These are phyloP conservation scores for Ginglymostoma cirratum DNA, from an alignment of 2,113 vertebrate genomes.

Conservation along the genomic window DNA sequence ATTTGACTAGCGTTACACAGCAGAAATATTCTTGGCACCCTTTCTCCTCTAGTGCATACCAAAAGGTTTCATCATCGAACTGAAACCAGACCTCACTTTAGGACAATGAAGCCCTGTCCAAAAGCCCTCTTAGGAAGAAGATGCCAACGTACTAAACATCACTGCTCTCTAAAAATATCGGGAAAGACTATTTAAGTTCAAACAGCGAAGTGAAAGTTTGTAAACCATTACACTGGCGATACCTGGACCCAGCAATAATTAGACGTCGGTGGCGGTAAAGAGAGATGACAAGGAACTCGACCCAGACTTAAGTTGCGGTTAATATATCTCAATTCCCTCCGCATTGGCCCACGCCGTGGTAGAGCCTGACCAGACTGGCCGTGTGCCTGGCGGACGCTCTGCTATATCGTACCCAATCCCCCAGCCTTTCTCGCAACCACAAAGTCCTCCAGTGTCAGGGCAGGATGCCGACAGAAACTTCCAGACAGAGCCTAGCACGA, in stretches of 20 bases:
- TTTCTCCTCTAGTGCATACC: not conserved
- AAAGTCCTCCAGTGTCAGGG: too few relatives aligned
- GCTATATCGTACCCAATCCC: too few relatives aligned
- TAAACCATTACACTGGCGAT: not conserved
- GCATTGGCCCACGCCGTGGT: too few relatives aligned
- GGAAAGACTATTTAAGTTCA: not conserved
- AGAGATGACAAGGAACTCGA: not conserved
- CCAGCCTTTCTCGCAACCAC: too few relatives aligned
- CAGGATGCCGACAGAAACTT: too few relatives aligned
- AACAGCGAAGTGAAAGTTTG: not conserved
- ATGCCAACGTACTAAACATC: not conserved
- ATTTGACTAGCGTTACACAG: not conserved
- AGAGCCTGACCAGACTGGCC: too few relatives aligned
- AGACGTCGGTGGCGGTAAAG: not conserved
- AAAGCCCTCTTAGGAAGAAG: not conserved
- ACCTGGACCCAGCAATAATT: not conserved
- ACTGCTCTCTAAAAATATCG: not conserved
- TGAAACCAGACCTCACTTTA: not conserved
- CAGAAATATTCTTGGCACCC: not conserved
- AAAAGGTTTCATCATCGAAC: slow-evolving; percentile 17
- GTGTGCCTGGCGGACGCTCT: too few relatives aligned
- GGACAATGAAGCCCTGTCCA: not conserved
- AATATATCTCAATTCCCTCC: not conserved
- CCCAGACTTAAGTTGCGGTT: not conserved
- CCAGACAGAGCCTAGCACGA: too few relatives aligned